Base-by-base conservation (phyloP, 2,797 vertebrate genomes). In the Pangasius sanitwongsei region DNA sequence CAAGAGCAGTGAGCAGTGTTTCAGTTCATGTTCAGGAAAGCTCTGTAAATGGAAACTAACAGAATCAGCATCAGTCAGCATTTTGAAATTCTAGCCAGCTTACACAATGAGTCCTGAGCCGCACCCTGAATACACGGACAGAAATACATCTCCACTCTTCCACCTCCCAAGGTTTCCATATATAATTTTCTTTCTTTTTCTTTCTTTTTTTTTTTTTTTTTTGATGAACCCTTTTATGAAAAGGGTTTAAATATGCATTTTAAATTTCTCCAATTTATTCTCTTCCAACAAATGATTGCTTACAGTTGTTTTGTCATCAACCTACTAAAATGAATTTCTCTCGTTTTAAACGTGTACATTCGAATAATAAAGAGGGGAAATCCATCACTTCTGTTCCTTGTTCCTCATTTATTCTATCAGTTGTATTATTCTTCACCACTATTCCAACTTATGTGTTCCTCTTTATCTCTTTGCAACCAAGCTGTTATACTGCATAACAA, bases 1-100 rank as follows among this genome's bases (percentile, higher is more conserved):
- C 86, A 90, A 87, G 72, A 72, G 50, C 59, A 75, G 15, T 20
- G 57, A 61, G 72, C n/a, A 81, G 31, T 48, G 82, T 87, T 86
- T 87, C 89, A 87, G n/a, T 90, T 90, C 65, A 70, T 85, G 86
- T 87, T 87, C n/a, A 90, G 70, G 41, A 81, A 85, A 50, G 28
- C 74, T 80, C 82, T 77, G 74, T 72, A 85, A 87, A 81, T 81
- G 72, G 72, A 89, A 87, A 87, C 81, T 61, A 86, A 67, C 53
- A 53, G 80, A 87, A 86, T 87, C 70, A 4, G 83, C 83, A 81
- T 87, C 74, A 63, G 83, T 90, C 89, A 90, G 86, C 86, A 55
- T 87, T 90, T 81, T 86, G 12, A 53, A 74, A 85, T 55, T 85
- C 16, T 25, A 65, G 74, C 74, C 63, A 59, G 41, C 63, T 70